phyloP scores from a whole-genome alignment of 2,888 invertebrate species.

The Acrobeloides nanus region DNA sequence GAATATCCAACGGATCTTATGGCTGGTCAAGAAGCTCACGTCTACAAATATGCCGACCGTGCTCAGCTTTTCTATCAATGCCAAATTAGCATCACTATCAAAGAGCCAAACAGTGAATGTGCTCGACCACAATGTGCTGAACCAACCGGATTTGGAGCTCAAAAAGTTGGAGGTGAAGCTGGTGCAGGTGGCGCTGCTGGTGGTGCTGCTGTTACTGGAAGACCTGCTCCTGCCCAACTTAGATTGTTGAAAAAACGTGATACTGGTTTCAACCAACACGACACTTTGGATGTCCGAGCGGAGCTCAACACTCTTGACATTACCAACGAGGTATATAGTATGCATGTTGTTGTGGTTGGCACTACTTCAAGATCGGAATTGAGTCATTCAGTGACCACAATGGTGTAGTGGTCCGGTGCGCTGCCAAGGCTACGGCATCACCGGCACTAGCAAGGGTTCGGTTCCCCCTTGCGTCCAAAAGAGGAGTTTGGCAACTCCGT shows the following conservation, averaged over 20 bases:
- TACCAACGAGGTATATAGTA: slow-evolving; percentile 22
- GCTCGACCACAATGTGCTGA: slow-evolving; percentile 47
- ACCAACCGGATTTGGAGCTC: slow-evolving; percentile 48
- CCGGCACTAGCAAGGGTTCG: too few relatives aligned
- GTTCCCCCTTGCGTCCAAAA: too few relatives aligned
- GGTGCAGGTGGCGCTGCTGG: slow-evolving; percentile 15
- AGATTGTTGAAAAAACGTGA: slow-evolving; percentile 42
- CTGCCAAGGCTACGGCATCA: too few relatives aligned
- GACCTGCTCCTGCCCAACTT: slow-evolving; percentile 29
- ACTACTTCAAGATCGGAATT: too few relatives aligned
- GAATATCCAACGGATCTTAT: slow-evolving; percentile 52
- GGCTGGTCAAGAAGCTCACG: slow-evolving; percentile 53
- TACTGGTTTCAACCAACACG: slow-evolving; percentile 25
- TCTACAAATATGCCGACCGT: slow-evolving; percentile 53
- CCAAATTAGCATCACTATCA: slow-evolving; percentile 51
- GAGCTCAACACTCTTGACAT: slow-evolving; percentile 49
- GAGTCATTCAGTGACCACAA: too few relatives aligned
- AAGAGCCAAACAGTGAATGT: slow-evolving; percentile 50
- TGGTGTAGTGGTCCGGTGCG: too few relatives aligned
- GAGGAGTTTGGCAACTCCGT: background rate
- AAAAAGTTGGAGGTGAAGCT: slow-evolving; percentile 26
- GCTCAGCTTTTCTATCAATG: slow-evolving; percentile 53
- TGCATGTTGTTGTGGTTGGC: too few relatives aligned
- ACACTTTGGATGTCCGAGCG: slow-evolving; percentile 49
- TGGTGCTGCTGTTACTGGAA: slow-evolving; percentile 10